Evolutionary conservation across 1,140 invertebrate species (phyloP).

Genomic region (Drosophila orena): DNA sequence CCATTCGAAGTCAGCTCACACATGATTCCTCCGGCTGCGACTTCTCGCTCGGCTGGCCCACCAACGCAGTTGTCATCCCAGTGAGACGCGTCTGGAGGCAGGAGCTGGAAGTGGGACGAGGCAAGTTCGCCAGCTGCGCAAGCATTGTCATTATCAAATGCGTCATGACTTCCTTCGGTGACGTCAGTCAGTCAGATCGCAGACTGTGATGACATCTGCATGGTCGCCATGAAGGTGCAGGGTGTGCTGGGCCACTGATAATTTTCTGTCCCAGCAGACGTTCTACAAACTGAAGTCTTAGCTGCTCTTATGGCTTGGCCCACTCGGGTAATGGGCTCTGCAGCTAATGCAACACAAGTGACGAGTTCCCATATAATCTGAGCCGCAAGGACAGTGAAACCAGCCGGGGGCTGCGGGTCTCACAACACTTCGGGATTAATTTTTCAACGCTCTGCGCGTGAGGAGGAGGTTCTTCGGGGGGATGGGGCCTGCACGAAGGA

Average conservation of each 20-base stretch:
- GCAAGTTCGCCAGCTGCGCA: slow-evolving; percentile 57
- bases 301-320: slow-evolving; percentile 8
- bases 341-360: slow-evolving; percentile 57
- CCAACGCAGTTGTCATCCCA: slow-evolving; percentile 70
- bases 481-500: slow-evolving; percentile 4
- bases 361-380: slow-evolving; percentile 31
- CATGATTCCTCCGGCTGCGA: slow-evolving; percentile 44
- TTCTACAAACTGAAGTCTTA: slow-evolving; percentile 7
- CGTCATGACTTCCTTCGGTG: slow-evolving; percentile 70
- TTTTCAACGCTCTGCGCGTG: slow-evolving; percentile 32
- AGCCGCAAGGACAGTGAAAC: background rate
- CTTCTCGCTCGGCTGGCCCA: slow-evolving; percentile 47
- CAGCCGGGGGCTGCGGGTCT: slow-evolving; percentile 24
- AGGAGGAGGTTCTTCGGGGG: background rate
- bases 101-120: background rate
- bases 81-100: slow-evolving; percentile 20
- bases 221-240: slow-evolving; percentile 5
- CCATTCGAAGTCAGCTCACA: slow-evolving; percentile 59
- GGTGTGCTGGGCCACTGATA: background rate
- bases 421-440: slow-evolving; percentile 55
- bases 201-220: slow-evolving; percentile 58
- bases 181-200: slow-evolving; percentile 41
- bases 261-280: background rate
- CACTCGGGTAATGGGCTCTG: slow-evolving; percentile 16
- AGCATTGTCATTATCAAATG: slow-evolving; percentile 82